These are phyloP conservation scores for Carlito syrichta DNA, from an alignment of 2,113 vertebrate species.

Conservation along the genomic window DNA sequence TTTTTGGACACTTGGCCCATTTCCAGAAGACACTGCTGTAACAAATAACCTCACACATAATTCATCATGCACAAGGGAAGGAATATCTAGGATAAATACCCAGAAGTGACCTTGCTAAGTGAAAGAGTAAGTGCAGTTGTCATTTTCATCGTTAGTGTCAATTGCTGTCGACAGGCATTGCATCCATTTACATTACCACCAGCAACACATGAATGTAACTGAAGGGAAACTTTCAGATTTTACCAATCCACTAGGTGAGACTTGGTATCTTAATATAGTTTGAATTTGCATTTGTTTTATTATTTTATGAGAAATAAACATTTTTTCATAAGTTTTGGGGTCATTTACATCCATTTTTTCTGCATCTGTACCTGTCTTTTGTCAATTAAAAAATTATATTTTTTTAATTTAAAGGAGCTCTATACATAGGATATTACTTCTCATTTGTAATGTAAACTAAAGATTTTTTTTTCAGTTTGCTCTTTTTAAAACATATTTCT, in stretches of 20 bases:
- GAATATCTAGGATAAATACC: background rate
- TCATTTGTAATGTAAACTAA: background rate
- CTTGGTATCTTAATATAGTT: background rate
- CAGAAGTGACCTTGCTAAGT: too few species aligned
- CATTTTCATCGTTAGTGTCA: background rate
- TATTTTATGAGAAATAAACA: background rate
- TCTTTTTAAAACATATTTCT: background rate
- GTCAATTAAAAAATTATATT: background rate
- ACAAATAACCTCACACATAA: background rate
- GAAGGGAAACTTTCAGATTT: background rate
- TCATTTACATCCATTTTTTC: background rate
- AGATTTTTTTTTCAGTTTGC: background rate
- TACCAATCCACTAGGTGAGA: background rate
- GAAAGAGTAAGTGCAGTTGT: background rate
- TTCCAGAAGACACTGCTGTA: background rate
- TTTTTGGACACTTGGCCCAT: background rate
- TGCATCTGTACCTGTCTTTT: background rate
- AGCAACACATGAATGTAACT: background rate
- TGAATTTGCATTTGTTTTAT: background rate
- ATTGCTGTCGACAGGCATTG: background rate
- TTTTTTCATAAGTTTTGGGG: background rate
- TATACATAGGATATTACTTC: background rate
- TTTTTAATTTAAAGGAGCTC: background rate
- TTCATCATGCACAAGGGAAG: background rate
- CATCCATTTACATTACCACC: background rate